phyloP scores from a whole-genome alignment of 2,797 vertebrate species.

The Brachymystax lenok region DNA sequence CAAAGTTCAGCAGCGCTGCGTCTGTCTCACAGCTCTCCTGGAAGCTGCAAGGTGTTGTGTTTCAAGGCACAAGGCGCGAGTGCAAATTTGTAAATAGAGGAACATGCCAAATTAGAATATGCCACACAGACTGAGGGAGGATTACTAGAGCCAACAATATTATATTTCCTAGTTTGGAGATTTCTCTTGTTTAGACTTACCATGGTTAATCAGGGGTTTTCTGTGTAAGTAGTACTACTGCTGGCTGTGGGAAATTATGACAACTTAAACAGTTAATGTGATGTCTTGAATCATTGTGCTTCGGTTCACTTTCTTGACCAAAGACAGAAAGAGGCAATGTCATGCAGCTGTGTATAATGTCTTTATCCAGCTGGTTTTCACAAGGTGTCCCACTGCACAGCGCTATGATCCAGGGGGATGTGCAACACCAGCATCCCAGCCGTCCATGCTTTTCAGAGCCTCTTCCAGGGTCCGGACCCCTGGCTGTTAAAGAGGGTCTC shows the following conservation, averaged over 20 bases:
- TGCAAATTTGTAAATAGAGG: slow-evolving; percentile 48
- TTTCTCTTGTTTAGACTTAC: slow-evolving; percentile 23
- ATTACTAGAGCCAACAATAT: slow-evolving; percentile 14
- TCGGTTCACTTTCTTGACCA: not conserved
- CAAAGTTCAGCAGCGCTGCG: slow-evolving; percentile 47
- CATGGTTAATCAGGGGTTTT: not conserved
- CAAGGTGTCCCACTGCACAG: slow-evolving; percentile 17
- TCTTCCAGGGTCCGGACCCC: slow-evolving; percentile 54
- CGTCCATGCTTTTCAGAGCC: slow-evolving; percentile 29
- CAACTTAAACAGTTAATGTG: slow-evolving; percentile 4
- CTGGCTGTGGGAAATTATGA: slow-evolving; percentile 10
- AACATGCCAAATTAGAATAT: slow-evolving; percentile 8
- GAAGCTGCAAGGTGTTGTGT: slow-evolving; percentile 45
- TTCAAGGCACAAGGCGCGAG: slow-evolving; percentile 39
- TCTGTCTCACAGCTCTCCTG: slow-evolving; percentile 36
- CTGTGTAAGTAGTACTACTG: slow-evolving; percentile 17
- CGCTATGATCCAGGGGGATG: slow-evolving; percentile 16
- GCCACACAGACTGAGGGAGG: slow-evolving; percentile 25
- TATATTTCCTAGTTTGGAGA: slow-evolving; percentile 17
- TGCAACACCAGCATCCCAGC: slow-evolving; percentile 30
- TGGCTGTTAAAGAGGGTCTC: slow-evolving; percentile 54
- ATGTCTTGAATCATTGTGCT: not conserved
- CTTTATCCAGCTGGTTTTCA: slow-evolving; percentile 29
- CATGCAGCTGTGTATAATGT: not conserved
- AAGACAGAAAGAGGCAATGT: not conserved